A percentile compares a stretch with the other conserved stretches of the same genome.
Conservation (phyloP, 2,797 vertebrate genomes). For the Paguma larvata region DNA sequence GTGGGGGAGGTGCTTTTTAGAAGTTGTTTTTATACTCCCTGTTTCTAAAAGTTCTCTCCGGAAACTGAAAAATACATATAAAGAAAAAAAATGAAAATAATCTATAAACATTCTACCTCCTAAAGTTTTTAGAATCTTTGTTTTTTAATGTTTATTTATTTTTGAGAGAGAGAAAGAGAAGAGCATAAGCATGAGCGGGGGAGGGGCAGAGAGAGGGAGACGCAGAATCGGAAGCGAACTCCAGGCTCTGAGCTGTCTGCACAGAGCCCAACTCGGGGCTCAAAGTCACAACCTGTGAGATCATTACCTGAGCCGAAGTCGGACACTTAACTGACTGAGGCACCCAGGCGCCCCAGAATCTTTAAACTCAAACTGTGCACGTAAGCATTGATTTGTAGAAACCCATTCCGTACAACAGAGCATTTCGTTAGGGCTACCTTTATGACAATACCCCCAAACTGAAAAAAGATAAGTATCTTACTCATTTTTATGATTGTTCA, state of each 20-base stretch:
- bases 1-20: neutral
- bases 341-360: neutral
- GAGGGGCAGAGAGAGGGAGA: no score
- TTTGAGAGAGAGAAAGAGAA: no score
- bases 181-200: no score
- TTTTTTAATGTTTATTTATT: no score
- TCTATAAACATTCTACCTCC: neutral
- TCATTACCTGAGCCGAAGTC: no score
- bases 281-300: no score
- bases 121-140: conserved; percentile 26
- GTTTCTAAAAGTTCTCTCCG: conserved; percentile 31
- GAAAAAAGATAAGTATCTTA: conserved; percentile 41
- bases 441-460: neutral
- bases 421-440: neutral
- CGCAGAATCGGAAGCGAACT: no score
- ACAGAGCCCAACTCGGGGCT: no score
- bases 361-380: neutral
- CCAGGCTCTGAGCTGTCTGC: no score
- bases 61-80: conserved; percentile 19
- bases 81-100: conserved; percentile 23
- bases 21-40: neutral
- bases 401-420: neutral
- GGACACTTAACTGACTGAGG: no score
- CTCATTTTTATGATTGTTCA: neutral
- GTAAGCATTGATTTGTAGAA: neutral